Conservation (phyloP, 2,113 vertebrate genomes). For the Saimiri boliviensis region DNA sequence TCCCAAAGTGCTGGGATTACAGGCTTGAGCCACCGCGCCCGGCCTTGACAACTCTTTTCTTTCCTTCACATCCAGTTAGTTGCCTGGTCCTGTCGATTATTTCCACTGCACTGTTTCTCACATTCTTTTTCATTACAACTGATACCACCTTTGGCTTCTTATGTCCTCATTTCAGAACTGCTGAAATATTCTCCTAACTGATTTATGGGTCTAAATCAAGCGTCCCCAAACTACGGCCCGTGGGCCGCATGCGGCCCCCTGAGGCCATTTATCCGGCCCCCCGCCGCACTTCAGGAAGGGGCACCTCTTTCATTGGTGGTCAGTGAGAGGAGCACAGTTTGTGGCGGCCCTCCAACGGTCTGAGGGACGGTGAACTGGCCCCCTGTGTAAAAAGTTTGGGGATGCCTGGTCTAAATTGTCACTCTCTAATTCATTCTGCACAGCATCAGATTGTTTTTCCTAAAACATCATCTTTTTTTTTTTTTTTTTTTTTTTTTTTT, state of each 20-base stretch:
- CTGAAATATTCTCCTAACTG: neutral
- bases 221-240: too few species aligned
- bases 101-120: neutral
- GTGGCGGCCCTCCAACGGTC: too few species aligned
- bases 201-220: neutral
- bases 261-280: too few species aligned
- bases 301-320: too few species aligned
- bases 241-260: too few species aligned
- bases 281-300: too few species aligned
- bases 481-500: neutral
- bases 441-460: neutral
- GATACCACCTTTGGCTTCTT: slow-evolving; percentile 20
- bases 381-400: too few species aligned
- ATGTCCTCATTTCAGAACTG: neutral
- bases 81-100: neutral
- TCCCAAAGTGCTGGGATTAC: too few species aligned
- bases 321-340: too few species aligned
- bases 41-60: neutral
- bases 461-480: neutral
- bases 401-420: slow-evolving; percentile 17
- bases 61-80: neutral
- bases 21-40: too few species aligned
- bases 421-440: neutral
- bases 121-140: neutral
- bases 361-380: too few species aligned